Evolutionary conservation across 1,140 invertebrate genomes (phyloP).

Genomic region (Listronotus bonariensis): DNA sequence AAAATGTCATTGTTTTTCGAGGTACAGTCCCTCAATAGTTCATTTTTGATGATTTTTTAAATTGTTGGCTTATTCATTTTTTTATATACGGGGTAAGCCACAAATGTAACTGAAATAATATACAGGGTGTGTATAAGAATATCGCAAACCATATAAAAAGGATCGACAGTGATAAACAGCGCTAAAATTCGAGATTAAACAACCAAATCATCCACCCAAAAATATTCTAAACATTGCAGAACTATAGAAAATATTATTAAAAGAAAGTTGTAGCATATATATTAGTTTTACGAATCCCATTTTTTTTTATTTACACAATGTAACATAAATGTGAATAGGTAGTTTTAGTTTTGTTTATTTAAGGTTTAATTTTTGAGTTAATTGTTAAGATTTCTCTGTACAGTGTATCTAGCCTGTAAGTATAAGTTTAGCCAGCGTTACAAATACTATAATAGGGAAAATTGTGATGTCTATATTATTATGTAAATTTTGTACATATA

Average conservation of each 20-base stretch:
- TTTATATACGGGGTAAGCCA: no score
- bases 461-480: conserved; percentile 59
- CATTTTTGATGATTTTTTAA: no score
- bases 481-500: conserved; percentile 59
- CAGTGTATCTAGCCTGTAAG: conserved; percentile 56
- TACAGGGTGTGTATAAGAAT: no score
- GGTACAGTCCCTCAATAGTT: no score
- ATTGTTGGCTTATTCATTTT: no score
- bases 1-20: no score
- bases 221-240: conserved; percentile 13
- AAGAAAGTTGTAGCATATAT: conserved; percentile 49
- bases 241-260: conserved; percentile 16
- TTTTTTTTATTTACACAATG: conserved; percentile 50
- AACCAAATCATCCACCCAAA: neutral
- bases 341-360: conserved; percentile 52
- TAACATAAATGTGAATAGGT: conserved; percentile 55
- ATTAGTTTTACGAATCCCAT: conserved; percentile 51
- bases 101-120: no score
- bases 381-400: conserved; percentile 54
- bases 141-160: no score
- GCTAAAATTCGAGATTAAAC: no score
- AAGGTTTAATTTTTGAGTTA: conserved; percentile 50
- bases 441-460: conserved; percentile 56
- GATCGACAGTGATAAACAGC: no score
- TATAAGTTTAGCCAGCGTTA: conserved; percentile 53